Conservation (phyloP, 2,797 vertebrate species). For the Eulemur albifrons region DNA sequence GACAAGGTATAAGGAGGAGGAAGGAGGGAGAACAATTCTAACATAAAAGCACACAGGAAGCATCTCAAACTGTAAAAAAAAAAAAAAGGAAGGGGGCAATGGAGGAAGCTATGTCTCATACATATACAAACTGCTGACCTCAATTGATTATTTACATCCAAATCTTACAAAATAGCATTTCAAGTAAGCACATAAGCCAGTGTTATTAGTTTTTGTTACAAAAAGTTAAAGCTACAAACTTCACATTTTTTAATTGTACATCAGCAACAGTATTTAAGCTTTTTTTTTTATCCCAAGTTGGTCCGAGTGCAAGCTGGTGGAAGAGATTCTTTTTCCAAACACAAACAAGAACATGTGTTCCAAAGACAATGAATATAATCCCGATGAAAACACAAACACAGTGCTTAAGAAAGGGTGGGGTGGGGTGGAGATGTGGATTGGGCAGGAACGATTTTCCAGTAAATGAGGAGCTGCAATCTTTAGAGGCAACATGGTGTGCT, state of each 20-base stretch:
- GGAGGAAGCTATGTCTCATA: conserved; percentile 78
- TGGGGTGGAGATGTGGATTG: background rate
- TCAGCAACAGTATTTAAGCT: conserved; percentile 61
- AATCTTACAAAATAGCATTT: conserved; percentile 85
- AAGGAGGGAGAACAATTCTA: conserved; percentile 65
- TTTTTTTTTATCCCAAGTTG: conserved; percentile 50
- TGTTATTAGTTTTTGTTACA: conserved; percentile 82
- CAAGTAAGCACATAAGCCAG: conserved; percentile 83
- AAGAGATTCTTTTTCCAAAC: background rate
- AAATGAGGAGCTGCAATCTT: conserved; percentile 33
- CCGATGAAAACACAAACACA: conserved; percentile 6
- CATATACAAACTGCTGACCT: conserved; percentile 84
- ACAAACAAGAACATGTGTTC: conserved; percentile 51
- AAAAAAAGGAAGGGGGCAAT: background rate
- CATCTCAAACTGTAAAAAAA: conserved; percentile 74
- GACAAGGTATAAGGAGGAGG: conserved; percentile 69
- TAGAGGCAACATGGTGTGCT: conserved; percentile 28
- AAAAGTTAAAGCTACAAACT: conserved; percentile 87
- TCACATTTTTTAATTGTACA: conserved; percentile 83
- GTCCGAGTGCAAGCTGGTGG: conserved; percentile 67
- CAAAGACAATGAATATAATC: conserved; percentile 3
- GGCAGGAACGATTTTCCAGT: background rate
- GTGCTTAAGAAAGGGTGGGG: background rate
- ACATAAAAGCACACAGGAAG: conserved; percentile 65
- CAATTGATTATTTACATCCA: conserved; percentile 83